Evolutionary conservation across 2,888 invertebrate species (phyloP), one percentile per base, ranked within the genome.

Genomic region (Gnatocerus cornutus): DNA sequence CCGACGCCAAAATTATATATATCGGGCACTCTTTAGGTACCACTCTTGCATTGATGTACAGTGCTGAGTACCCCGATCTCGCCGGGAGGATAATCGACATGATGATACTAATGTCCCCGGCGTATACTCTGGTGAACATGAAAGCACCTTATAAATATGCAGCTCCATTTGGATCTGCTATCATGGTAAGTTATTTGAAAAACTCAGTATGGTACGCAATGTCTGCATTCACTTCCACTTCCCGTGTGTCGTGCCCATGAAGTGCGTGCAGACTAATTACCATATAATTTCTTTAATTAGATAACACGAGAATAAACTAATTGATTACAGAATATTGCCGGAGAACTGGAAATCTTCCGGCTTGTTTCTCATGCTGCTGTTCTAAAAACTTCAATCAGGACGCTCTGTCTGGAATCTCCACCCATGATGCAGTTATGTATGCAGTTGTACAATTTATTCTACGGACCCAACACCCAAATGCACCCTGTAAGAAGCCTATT

Each of bases 1-100:
- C 74, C 13, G 77, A 75, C 3, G 80, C 77, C 27, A 76, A 83
- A 72, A 79, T 92, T 29, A 89, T 90, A 76, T 97, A 95, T 81
- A 86, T 96, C 43, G 97, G 97, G 0, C 96, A 97, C 84, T 97
- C 96, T 0, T 93, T 97, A 89, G 97, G 96, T 1, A 93, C 93
- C 0, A 91, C 93, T 0, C 86, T 90, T 65, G 88, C 91, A 69
- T 90, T 92, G 77, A 92, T 91, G 37, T 87, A 93, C 82, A 87
- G 91, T 48, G 90, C 92, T 0, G 88, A 90, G 29, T 87, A 89
- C 77, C 90, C 92, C 0, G 88, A 91, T 69, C 91, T 92, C 76
- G 91, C 93, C 68, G 87, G 89, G 48, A 87, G 90, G 56, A 86
- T 92, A 16, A 86, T 89, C 69, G 89, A 90, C 0, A 90, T 91